Evolutionary conservation across 2,888 invertebrate genomes (phyloP), one percentile per base, ranked within the genome.

Genomic region (Graphium colonna): DNA sequence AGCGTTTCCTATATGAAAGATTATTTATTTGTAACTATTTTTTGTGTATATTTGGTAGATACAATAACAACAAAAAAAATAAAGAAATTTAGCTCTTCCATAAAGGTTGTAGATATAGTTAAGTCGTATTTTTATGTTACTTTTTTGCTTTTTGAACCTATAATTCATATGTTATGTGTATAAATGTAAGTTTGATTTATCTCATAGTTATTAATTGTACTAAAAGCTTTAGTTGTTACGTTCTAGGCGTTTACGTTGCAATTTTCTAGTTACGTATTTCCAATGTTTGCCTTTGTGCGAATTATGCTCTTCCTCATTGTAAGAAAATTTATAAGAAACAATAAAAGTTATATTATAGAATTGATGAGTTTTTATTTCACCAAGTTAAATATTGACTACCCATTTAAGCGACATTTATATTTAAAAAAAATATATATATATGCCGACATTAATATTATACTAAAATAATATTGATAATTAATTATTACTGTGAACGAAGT

Each of bases 271-370:
- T 74, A 63, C 66, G 67, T 70, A 76, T 26, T 53, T 48, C 48
- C 52, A 42, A 48, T 38, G 17, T 73, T 79, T 76, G 79, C 84
- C 86, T 86, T n/a, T 79, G 77, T 73, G 88, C 84, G 85, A 85
- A 69, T 74, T 75, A 76, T 74, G 79, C 80, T 86, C 82, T 85
- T 84, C 79, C 77, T 83, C 82, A 71, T 79, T 81, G 67, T 88
- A 88, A 86, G 84, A 87, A 82, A 86, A 84, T 85, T 86, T 86
- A 82, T 87, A 82, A 83, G 75, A 64, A 81, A 69, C 77, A 87
- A 88, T 87, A 86, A 88, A 89, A 85, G 75, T 80, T 87, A 83
- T 89, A 87, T 81, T 82, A 78, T 69, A 67, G 69, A 69, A 59
- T 42, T 56, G 59, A 63, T 59, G 54, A 62, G 71, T 65, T 60